Evolutionary conservation across 2,797 vertebrate species (phyloP).

Genomic region (Sebastes cheni): DNA sequence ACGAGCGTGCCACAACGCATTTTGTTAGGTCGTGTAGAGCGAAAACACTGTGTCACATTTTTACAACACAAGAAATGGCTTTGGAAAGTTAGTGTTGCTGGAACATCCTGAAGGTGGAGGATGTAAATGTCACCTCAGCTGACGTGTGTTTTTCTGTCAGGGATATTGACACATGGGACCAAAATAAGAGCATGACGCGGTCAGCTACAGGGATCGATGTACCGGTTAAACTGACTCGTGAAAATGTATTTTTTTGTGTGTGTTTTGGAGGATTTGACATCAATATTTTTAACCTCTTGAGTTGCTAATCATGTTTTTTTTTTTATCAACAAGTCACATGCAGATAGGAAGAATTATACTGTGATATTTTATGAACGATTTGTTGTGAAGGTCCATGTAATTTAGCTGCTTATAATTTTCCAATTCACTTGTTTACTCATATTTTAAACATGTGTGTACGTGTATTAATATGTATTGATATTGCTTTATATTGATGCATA

Average conservation of each 20-base stretch:
- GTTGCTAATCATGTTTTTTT: not conserved
- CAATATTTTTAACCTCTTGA: constrained; percentile 4
- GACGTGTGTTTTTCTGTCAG: constrained; percentile 49
- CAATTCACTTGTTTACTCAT: constrained; percentile 33
- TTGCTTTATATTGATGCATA: constrained; percentile 65
- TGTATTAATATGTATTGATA: constrained; percentile 51
- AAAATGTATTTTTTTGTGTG: not conserved
- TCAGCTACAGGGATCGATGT: constrained; percentile 33
- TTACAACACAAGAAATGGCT: constrained; percentile 33
- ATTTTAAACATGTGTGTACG: constrained; percentile 35
- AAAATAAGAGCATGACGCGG: constrained; percentile 32
- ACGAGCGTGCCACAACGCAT: constrained; percentile 51
- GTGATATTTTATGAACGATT: constrained; percentile 57
- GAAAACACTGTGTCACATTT: constrained; percentile 61
- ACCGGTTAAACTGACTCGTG: constrained; percentile 15
- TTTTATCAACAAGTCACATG: constrained; percentile 8
- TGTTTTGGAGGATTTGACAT: not conserved
- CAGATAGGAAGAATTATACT: constrained; percentile 55
- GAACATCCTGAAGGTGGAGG: constrained; percentile 44
- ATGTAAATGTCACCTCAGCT: constrained; percentile 47
- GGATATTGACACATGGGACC: constrained; percentile 50
- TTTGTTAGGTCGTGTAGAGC: constrained; percentile 43
- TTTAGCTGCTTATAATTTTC: constrained; percentile 26
- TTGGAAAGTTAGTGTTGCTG: constrained; percentile 29
- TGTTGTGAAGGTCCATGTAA: constrained; percentile 32